phyloP scores from a whole-genome alignment of 2,888 invertebrate genomes.

The Elegia similella region DNA sequence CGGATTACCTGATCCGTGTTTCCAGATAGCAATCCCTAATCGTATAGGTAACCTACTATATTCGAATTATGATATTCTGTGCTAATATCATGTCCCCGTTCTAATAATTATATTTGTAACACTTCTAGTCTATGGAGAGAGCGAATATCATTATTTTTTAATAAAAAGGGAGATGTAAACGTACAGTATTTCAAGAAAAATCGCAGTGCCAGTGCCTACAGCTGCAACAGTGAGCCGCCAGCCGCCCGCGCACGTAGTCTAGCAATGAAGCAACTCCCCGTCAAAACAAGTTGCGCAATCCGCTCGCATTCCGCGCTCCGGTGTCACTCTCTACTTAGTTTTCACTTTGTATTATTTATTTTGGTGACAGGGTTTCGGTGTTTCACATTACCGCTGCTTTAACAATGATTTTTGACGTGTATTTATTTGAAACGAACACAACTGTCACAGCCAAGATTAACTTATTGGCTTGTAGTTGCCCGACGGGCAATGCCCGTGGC shows the following conservation, averaged over 20 bases:
- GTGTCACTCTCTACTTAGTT: conserved; percentile 45
- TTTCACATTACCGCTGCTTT: conserved; percentile 9
- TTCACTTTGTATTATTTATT: conserved; percentile 32
- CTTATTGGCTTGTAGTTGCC: too few relatives aligned
- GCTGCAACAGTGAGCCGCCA: neutral
- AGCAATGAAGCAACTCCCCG: conserved; percentile 25
- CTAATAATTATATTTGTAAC: too few relatives aligned
- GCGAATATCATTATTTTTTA: too few relatives aligned
- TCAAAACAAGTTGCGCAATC: conserved; percentile 71
- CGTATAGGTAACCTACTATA: too few relatives aligned
- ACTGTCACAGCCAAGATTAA: too few relatives aligned
- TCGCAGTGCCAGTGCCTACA: conserved; percentile 13
- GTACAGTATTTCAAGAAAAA: neutral
- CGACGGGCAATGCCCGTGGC: too few relatives aligned
- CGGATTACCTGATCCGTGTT: too few relatives aligned
- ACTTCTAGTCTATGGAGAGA: too few relatives aligned
- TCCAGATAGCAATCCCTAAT: too few relatives aligned
- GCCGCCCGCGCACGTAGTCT: neutral
- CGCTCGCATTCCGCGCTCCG: conserved; percentile 57
- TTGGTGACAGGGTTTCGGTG: conserved; percentile 14
- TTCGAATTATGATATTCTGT: too few relatives aligned
- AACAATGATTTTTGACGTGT: neutral
- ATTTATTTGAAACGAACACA: neutral
- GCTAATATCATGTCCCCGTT: too few relatives aligned
- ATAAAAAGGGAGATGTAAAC: too few relatives aligned